Conservation (phyloP, 1,140 invertebrate genomes). For the Conus ventricosus region DNA sequence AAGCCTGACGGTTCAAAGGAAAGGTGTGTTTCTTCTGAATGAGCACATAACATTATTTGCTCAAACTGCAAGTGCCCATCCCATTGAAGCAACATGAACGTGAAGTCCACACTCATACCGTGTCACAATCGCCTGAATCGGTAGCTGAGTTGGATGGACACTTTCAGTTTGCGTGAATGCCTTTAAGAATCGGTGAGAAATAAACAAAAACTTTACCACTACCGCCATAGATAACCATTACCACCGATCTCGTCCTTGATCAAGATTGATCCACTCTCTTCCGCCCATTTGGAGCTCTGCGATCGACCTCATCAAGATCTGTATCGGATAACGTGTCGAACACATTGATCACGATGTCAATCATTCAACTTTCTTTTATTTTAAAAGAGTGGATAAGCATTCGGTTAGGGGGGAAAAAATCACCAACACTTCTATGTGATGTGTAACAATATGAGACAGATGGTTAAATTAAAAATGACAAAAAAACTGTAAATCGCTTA, state of each 20-base stretch:
- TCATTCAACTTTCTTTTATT: neutral
- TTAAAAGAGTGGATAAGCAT: conserved; percentile 14
- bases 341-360: neutral
- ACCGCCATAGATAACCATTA: too few species aligned
- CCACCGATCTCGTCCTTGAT: too few species aligned
- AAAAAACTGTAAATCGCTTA: neutral
- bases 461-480: neutral
- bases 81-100: neutral
- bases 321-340: too few species aligned
- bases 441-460: too few species aligned
- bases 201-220: too few species aligned
- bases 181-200: too few species aligned
- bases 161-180: too few species aligned
- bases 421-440: neutral
- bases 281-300: too few species aligned
- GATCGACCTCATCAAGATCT: too few species aligned
- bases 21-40: neutral
- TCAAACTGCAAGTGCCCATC: neutral
- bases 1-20: too few species aligned
- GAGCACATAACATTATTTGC: neutral
- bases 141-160: neutral
- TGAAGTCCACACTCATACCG: neutral
- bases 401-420: neutral
- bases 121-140: neutral
- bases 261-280: too few species aligned